Conservation (phyloP, 2,888 invertebrate species). For the Drosophila fulvimacula region DNA sequence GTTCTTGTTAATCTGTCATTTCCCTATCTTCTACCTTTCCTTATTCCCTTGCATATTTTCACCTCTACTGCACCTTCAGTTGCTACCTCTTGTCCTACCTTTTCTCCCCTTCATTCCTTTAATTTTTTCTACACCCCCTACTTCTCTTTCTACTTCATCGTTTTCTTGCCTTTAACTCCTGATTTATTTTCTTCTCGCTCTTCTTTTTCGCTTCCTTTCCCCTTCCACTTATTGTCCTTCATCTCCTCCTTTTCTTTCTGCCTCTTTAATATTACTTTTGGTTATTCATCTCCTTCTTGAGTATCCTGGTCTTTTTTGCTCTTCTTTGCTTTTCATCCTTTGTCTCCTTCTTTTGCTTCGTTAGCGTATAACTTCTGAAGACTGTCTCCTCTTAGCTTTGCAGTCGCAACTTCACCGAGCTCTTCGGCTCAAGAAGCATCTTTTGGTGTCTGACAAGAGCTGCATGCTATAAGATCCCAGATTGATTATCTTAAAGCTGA, state of each 20-base stretch:
- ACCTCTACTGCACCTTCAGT: background rate
- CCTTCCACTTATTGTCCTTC: background rate
- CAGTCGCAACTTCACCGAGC: background rate
- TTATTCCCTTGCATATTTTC: no score
- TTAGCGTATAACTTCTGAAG: no score
- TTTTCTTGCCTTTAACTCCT: background rate
- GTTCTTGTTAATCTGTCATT: no score
- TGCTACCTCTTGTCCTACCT: no score
- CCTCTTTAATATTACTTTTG: no score
- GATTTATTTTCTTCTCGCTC: background rate
- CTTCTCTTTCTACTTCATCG: background rate
- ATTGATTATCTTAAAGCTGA: background rate
- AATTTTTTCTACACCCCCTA: background rate
- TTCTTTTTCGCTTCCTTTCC: background rate
- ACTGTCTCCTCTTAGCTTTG: no score
- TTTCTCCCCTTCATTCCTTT: no score
- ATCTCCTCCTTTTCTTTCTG: background rate
- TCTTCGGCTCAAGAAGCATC: no score
- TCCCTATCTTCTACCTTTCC: no score
- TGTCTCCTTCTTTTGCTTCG: background rate
- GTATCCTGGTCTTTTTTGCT: background rate
- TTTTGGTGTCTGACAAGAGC: background rate
- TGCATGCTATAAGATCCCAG: background rate
- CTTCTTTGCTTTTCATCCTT: background rate
- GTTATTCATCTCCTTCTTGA: no score